These are phyloP conservation scores for Crioceris asparagi DNA, from an alignment of 2,888 invertebrate genomes.

Conservation along the genomic window DNA sequence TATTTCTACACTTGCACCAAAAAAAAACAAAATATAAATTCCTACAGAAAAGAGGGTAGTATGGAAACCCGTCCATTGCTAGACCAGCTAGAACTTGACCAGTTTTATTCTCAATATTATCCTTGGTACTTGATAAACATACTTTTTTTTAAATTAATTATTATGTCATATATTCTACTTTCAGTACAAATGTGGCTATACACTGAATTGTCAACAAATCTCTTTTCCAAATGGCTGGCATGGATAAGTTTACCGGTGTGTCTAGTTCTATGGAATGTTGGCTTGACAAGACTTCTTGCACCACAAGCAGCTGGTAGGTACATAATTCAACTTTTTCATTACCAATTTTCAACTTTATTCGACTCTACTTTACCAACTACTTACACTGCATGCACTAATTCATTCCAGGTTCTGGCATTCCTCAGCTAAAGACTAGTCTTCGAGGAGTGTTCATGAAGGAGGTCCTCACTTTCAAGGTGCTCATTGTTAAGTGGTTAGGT, in stretches of 20 bases:
- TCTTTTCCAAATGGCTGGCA: constrained; percentile 77
- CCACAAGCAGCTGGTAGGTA: constrained; percentile 84
- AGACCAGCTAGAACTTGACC: too few relatives aligned
- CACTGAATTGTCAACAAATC: constrained; percentile 67
- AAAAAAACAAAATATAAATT: too few relatives aligned
- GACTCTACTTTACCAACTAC: too few relatives aligned
- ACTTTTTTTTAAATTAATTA: too few relatives aligned
- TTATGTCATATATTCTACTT: too few relatives aligned
- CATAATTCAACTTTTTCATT: neutral
- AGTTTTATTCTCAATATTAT: too few relatives aligned
- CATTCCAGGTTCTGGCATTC: constrained; percentile 80
- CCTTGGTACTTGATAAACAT: too few relatives aligned
- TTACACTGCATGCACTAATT: neutral
- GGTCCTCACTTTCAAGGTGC: constrained; percentile 84
- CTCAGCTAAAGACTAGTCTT: constrained; percentile 95
- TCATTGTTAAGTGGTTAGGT: constrained; percentile 84
- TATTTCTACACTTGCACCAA: too few relatives aligned
- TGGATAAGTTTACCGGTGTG: constrained; percentile 88
- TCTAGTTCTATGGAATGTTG: constrained; percentile 84
- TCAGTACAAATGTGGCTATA: constrained; percentile 66
- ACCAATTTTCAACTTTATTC: neutral
- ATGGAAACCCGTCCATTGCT: too few relatives aligned
- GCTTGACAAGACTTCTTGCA: constrained; percentile 88
- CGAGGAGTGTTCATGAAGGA: constrained; percentile 93
- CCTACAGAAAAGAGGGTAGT: too few relatives aligned